These are phyloP conservation scores for Corynorhinus townsendii DNA, from an alignment of 2,113 vertebrate species.

Conservation along the genomic window DNA sequence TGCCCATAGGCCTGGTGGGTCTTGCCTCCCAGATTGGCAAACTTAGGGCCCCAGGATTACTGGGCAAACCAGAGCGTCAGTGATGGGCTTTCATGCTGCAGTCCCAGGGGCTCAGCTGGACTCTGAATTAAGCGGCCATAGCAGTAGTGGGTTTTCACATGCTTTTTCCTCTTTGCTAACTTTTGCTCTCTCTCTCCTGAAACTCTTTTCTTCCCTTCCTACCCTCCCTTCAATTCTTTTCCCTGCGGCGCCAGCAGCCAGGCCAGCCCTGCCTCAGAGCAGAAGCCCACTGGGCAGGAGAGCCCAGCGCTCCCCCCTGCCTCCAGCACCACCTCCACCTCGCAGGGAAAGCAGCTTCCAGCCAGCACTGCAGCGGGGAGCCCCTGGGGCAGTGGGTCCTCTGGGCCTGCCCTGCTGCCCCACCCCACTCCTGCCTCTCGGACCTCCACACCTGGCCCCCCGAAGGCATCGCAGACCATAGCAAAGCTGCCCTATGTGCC, in stretches of 20 bases:
- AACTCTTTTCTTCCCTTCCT: not conserved
- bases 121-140: not conserved
- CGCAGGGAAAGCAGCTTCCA: slow-evolving; percentile 55
- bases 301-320: slow-evolving; percentile 51
- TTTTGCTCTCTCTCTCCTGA: not conserved
- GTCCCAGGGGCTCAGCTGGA: not conserved
- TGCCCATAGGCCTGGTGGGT: not conserved
- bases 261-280: slow-evolving; percentile 43
- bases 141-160: not conserved
- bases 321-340: slow-evolving; percentile 62
- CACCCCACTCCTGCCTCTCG: slow-evolving; percentile 62
- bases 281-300: not conserved
- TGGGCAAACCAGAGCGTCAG: not conserved
- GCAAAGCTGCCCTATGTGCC: slow-evolving; percentile 91
- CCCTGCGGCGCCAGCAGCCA: slow-evolving; percentile 58
- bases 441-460: slow-evolving; percentile 71
- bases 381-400: slow-evolving; percentile 43
- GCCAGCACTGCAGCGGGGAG: slow-evolving; percentile 27
- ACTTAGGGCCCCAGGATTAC: not conserved
- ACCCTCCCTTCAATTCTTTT: not conserved
- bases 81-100: not conserved
- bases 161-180: slow-evolving; percentile 44
- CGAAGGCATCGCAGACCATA: slow-evolving; percentile 77
- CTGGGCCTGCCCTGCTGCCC: slow-evolving; percentile 63
- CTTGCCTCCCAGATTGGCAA: not conserved